Percentiles rank a stretch among this genome's conserved stretches.
phyloP scores from a whole-genome alignment of 2,888 invertebrate genomes.

The Asteroscopus sphinx region DNA sequence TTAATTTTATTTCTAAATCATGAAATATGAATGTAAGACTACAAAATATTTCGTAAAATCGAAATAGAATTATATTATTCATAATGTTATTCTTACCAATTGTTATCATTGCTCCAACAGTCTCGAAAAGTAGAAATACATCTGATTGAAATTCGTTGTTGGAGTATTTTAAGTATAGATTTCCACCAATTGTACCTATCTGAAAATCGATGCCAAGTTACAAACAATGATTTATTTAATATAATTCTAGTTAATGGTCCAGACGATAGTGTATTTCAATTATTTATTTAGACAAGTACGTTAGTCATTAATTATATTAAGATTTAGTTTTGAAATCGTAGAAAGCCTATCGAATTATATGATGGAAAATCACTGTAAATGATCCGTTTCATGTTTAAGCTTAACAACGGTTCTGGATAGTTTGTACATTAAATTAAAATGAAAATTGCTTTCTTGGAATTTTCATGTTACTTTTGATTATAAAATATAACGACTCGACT shows the following conservation, averaged over 20 bases:
- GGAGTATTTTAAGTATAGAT: slow-evolving; percentile 91
- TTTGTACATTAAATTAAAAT: too few species aligned
- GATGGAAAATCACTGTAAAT: too few species aligned
- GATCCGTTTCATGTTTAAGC: too few species aligned
- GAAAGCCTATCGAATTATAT: too few species aligned
- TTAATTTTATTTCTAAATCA: background rate
- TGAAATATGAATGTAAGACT: background rate
- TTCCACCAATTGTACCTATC: slow-evolving; percentile 92
- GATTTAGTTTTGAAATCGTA: too few species aligned
- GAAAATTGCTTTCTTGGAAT: too few species aligned
- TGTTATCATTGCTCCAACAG: slow-evolving; percentile 71
- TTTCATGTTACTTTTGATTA: too few species aligned
- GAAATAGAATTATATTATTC: background rate
- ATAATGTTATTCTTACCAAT: slow-evolving; percentile 63
- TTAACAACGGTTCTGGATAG: too few species aligned
- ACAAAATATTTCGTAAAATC: background rate
- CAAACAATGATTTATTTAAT: background rate
- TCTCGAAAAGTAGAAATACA: slow-evolving; percentile 88
- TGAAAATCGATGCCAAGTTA: slow-evolving; percentile 61
- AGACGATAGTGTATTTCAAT: background rate
- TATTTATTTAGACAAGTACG: background rate
- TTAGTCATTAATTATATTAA: too few species aligned
- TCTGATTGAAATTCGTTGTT: slow-evolving; percentile 93
- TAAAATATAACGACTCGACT: too few species aligned
- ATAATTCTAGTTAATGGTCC: background rate